Evolutionary conservation across 2,113 vertebrate genomes (phyloP).

Genomic region (Puntigrus tetrazona): DNA sequence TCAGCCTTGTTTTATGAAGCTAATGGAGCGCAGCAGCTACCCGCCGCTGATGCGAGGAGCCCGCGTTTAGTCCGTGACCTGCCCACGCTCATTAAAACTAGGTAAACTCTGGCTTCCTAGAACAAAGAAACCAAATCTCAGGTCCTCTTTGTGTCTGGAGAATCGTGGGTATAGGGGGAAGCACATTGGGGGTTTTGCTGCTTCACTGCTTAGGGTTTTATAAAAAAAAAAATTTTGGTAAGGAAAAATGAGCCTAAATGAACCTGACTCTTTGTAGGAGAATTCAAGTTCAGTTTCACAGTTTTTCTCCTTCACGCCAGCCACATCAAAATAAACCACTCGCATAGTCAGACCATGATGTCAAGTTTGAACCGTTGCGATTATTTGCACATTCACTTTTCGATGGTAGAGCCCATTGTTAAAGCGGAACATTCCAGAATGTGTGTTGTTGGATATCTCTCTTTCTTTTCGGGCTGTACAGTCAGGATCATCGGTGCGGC

Average conservation of each 20-base stretch:
- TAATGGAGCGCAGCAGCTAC: slow-evolving; percentile 78
- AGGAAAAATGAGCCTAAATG: background rate
- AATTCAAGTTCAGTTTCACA: background rate
- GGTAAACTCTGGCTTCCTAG: slow-evolving; percentile 77
- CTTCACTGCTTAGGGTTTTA: background rate
- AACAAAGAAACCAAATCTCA: slow-evolving; percentile 49
- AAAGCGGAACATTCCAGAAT: background rate
- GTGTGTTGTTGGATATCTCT: background rate
- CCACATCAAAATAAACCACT: slow-evolving; percentile 69
- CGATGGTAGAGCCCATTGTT: background rate
- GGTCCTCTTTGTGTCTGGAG: slow-evolving; percentile 36
- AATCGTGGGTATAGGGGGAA: background rate
- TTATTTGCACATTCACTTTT: background rate
- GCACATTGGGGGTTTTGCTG: slow-evolving; percentile 30
- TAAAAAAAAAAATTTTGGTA: background rate
- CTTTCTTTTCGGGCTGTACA: background rate
- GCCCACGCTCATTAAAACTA: slow-evolving; percentile 81
- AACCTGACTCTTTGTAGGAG: background rate
- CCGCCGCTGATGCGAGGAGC: slow-evolving; percentile 76
- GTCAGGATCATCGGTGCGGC: background rate
- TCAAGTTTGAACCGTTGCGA: background rate
- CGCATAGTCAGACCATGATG: background rate
- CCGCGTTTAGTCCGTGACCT: slow-evolving; percentile 63
- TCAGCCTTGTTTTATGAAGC: slow-evolving; percentile 76
- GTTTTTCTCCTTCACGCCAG: background rate